Conservation (phyloP, 1,140 invertebrate genomes). For the Ostrea denselamellosa region DNA sequence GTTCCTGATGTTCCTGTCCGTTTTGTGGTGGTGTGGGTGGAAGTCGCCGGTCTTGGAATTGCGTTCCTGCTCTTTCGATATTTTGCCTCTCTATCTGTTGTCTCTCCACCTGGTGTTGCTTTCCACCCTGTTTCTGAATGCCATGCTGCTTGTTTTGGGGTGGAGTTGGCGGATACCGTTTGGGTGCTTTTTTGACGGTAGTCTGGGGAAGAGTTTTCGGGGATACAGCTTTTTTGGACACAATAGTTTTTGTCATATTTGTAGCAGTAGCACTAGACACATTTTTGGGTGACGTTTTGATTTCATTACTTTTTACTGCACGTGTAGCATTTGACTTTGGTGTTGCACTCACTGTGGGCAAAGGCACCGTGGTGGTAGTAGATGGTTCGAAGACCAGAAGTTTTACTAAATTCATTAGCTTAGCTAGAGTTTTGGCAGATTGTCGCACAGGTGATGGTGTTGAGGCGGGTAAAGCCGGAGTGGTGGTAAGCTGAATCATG, state of each 20-base stretch:
- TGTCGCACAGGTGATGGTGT: not conserved
- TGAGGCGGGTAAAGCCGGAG: not conserved
- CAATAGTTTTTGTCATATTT: not conserved
- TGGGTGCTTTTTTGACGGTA: not conserved
- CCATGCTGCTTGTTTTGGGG: not conserved
- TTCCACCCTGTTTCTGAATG: not conserved
- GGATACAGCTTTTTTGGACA: not conserved
- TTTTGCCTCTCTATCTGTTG: not conserved
- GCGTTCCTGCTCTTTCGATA: not conserved
- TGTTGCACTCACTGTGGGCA: not conserved
- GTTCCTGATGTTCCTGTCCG: not conserved
- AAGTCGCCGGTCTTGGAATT: not conserved
- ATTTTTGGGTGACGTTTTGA: not conserved
- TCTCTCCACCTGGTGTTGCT: not conserved
- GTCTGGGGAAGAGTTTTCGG: no score
- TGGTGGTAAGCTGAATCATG: conserved; percentile 6
- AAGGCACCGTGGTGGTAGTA: not conserved
- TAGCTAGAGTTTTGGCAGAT: not conserved
- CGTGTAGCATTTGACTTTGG: not conserved
- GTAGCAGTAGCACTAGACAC: not conserved
- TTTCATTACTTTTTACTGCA: not conserved
- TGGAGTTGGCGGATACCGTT: not conserved
- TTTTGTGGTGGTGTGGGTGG: not conserved
- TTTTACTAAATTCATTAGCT: conserved; percentile 10
- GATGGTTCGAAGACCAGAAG: not conserved